Evolutionary conservation across 2,797 vertebrate species (phyloP), one percentile per base, ranked within the genome.

Genomic region (Hozukius guyotensis): DNA sequence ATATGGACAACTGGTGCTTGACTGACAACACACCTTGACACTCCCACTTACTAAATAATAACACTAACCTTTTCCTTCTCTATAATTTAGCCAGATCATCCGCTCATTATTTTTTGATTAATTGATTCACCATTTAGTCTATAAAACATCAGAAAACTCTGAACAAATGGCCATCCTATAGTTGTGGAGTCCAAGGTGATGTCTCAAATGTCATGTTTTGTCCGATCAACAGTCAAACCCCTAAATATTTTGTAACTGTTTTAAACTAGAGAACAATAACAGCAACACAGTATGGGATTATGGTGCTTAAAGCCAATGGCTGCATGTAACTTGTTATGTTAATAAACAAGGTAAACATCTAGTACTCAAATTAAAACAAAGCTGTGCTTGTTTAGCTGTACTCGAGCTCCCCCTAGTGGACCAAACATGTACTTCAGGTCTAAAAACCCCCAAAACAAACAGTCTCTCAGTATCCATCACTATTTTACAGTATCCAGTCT

Each of bases 391-490:
- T 79, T 78, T 38, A 18, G n/a, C 12, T 76, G 32, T 69, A 61
- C 72, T 68, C 1, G 10, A 71, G 29, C 80, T 27, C 80, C 75
- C 38, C 42, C 70, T 68, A 77, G 53, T 66, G 86, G 62, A 11
- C 4, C 0, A 36, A 1, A 46, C 3, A 6, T 27, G 14, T 61
- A 74, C 13, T 36, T 20, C 27, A n/a, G 5, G 4, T 59, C 11
- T 32, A 22, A 14, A 64, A 55, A 27, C 3, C 0, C 2, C 1
- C 10, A 12, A 18, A 18, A 46, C 0, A 49, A 20, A 49, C 42
- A 11, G 34, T 49, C 42, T 46, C 46, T 20, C 6, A 20, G 46
- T 8, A 49, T 4, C 18, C 46, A 31, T 14, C 5, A 20, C 7
- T 14, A 16, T 25, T 32, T 16, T 16, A 42, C 20, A 24, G 4